Evolutionary conservation across 2,113 vertebrate species (phyloP).

Genomic region (Anser cygnoides): DNA sequence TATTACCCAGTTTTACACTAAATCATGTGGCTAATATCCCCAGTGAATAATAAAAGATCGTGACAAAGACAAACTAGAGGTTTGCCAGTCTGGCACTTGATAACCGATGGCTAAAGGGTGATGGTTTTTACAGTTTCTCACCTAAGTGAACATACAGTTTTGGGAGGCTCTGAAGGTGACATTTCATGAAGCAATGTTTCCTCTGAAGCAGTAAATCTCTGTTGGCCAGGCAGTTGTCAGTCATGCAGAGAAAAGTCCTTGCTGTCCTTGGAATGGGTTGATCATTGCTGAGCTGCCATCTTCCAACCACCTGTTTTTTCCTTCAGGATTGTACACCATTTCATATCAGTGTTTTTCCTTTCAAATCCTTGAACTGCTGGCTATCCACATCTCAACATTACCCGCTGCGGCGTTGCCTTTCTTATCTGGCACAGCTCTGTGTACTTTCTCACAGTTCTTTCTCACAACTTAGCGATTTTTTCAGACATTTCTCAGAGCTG

Average conservation of each 20-base stretch:
- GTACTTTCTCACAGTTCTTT: neutral
- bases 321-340: neutral
- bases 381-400: neutral
- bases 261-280: neutral
- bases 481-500: neutral
- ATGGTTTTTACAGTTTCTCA: neutral
- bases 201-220: neutral
- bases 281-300: neutral
- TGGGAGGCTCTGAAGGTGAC: neutral
- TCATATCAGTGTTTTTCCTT: neutral
- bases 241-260: neutral
- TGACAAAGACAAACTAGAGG: neutral
- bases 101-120: neutral
- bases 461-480: neutral
- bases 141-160: neutral
- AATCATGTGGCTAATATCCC: neutral
- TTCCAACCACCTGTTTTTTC: neutral
- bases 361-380: neutral
- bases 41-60: neutral
- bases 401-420: neutral
- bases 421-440: neutral
- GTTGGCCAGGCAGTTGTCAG: neutral
- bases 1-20: neutral
- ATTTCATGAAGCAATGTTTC: neutral
- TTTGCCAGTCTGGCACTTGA: neutral